These are phyloP conservation scores for Crotalus tigris DNA, from an alignment of 2,113 vertebrate species.

Conservation along the genomic window DNA sequence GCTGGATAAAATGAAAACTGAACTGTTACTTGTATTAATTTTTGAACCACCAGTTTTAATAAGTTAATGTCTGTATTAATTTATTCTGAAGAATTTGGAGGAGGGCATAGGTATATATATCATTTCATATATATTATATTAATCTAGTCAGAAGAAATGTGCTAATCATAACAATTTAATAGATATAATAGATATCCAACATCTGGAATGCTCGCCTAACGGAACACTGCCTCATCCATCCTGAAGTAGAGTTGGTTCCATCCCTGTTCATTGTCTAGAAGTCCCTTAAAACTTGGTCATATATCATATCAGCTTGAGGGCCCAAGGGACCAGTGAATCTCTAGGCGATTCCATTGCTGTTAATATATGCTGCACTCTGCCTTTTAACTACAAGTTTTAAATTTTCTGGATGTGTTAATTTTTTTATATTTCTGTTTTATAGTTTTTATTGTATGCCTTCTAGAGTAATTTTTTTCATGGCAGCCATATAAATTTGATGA, in stretches of 20 bases:
- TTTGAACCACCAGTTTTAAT: background rate
- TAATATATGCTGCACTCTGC: background rate
- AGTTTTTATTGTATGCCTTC: background rate
- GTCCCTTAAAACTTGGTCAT: background rate
- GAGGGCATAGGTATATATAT: background rate
- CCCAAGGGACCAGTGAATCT: background rate
- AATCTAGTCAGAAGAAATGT: conserved; percentile 41
- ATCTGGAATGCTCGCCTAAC: background rate
- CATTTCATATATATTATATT: conserved; percentile 16
- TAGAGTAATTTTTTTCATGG: background rate
- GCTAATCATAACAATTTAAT: conserved; percentile 48
- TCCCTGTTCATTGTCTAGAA: background rate
- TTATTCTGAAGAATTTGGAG: background rate
- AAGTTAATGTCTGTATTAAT: background rate
- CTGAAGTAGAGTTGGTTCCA: background rate
- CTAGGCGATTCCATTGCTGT: background rate
- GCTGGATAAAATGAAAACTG: background rate
- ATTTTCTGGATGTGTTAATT: background rate
- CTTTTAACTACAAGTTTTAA: background rate
- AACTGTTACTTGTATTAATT: background rate
- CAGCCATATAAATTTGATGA: background rate
- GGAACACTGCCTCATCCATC: background rate
- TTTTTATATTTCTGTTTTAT: background rate
- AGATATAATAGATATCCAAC: background rate
- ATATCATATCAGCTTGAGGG: background rate